phyloP scores from a whole-genome alignment of 2,888 invertebrate genomes.

The Scaptomyza flava region DNA sequence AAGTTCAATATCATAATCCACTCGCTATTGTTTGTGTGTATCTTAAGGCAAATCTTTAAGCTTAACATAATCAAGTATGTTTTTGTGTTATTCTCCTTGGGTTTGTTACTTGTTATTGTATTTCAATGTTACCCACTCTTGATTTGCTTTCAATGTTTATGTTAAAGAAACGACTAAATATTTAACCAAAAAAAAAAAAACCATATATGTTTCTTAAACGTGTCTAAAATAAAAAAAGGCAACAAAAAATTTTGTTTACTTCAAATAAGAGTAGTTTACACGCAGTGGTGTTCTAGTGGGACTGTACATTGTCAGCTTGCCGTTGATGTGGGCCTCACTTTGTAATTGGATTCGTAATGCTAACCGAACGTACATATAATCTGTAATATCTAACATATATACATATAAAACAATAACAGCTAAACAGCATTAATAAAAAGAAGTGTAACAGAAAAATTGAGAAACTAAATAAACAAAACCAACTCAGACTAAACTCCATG shows the following conservation, averaged over 20 bases:
- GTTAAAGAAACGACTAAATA: slow-evolving; percentile 49
- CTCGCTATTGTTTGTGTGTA: slow-evolving; percentile 76
- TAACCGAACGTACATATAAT: slow-evolving; percentile 66
- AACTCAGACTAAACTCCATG: slow-evolving; percentile 65
- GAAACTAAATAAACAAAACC: slow-evolving; percentile 63
- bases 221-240: slow-evolving; percentile 27
- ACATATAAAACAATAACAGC: slow-evolving; percentile 42
- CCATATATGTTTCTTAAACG: slow-evolving; percentile 23
- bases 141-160: slow-evolving; percentile 67
- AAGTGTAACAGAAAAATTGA: slow-evolving; percentile 19
- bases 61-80: slow-evolving; percentile 36
- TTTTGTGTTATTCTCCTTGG: slow-evolving; percentile 39
- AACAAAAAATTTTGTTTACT: slow-evolving; percentile 77
- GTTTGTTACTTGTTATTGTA: slow-evolving; percentile 52
- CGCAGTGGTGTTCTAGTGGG: slow-evolving; percentile 85
- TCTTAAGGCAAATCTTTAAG: slow-evolving; percentile 48
- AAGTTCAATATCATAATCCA: slow-evolving; percentile 62
- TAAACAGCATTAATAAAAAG: slow-evolving; percentile 34
- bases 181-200: slow-evolving; percentile 32
- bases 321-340: slow-evolving; percentile 88
- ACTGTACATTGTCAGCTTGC: slow-evolving; percentile 87
- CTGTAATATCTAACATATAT: slow-evolving; percentile 48
- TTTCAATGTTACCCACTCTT: slow-evolving; percentile 63
- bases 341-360: slow-evolving; percentile 80
- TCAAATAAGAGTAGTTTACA: slow-evolving; percentile 85